Conservation (phyloP, 2,113 vertebrate species). For the Tricholaema leucomelas region DNA sequence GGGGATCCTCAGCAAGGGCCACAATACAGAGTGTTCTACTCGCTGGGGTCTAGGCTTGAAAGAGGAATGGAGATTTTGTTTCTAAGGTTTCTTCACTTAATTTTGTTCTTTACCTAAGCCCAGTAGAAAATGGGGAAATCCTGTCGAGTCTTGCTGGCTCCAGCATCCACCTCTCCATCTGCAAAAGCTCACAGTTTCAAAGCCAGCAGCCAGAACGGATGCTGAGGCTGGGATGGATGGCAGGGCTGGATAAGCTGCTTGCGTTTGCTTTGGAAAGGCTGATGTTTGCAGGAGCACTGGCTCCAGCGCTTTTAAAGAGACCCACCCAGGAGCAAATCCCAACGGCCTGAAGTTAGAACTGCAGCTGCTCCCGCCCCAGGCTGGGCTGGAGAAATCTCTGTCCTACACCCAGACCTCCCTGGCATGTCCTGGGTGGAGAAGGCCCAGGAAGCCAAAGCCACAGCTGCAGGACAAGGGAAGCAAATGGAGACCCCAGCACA, state of each 20-base stretch:
- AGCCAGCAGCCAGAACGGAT: not conserved
- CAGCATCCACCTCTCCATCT: not conserved
- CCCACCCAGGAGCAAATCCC: conserved; percentile 37
- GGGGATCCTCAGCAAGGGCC: not conserved
- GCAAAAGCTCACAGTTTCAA: not conserved
- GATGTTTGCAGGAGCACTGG: not conserved
- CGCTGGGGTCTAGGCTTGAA: not conserved
- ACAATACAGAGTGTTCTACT: accelerated
- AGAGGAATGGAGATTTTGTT: not conserved
- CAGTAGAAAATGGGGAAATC: conserved; percentile 1
- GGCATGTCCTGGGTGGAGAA: not conserved
- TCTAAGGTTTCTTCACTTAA: not conserved
- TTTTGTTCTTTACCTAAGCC: not conserved
- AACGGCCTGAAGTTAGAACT: conserved; percentile 1
- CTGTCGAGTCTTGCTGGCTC: not conserved
- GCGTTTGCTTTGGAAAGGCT: conserved; percentile 34
- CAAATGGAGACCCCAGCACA: not conserved
- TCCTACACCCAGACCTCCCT: not conserved
- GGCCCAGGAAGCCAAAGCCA: not conserved
- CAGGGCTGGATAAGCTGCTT: conserved; percentile 7
- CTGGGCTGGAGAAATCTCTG: not conserved
- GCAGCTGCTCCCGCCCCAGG: not conserved
- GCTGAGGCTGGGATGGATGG: not conserved
- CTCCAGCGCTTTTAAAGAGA: not conserved
- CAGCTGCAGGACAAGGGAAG: not conserved